Evolutionary conservation across 2,888 invertebrate genomes (phyloP).

Genomic region (Trissolcus japonicus): DNA sequence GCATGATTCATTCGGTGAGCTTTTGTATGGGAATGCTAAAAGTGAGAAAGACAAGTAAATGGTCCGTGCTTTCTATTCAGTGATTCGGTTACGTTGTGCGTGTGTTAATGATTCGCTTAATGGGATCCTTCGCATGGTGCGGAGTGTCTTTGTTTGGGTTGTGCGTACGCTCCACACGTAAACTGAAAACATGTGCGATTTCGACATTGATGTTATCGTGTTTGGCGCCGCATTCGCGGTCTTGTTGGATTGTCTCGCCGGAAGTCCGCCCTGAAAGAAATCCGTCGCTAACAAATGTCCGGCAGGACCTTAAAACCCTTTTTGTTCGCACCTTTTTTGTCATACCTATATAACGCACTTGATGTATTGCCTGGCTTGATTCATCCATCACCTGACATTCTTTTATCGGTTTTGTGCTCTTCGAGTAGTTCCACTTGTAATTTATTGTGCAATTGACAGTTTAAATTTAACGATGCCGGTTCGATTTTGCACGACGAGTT

Average conservation of each 20-base stretch:
- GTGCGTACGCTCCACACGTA: conserved; percentile 60
- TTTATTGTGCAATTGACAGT: conserved; percentile 41
- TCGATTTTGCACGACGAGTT: no score
- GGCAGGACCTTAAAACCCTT: conserved; percentile 35
- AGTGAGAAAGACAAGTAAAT: conserved; percentile 50
- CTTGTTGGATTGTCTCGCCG: conserved; percentile 62
- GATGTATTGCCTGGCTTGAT: conserved; percentile 47
- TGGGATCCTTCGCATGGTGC: conserved; percentile 39
- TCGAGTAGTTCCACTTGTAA: conserved; percentile 23
- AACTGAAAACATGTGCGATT: conserved; percentile 69
- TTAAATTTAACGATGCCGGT: background rate
- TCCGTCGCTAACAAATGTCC: conserved; percentile 52
- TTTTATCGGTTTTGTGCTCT: conserved; percentile 33
- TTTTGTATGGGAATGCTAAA: conserved; percentile 27
- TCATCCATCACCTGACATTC: conserved; percentile 49
- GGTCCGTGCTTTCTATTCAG: conserved; percentile 37
- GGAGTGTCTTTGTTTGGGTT: conserved; percentile 34
- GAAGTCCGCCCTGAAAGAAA: conserved; percentile 66
- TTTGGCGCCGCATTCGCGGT: conserved; percentile 63
- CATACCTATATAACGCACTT: conserved; percentile 16
- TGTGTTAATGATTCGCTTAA: conserved; percentile 55
- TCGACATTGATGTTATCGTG: conserved; percentile 63
- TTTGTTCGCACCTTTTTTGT: conserved; percentile 42
- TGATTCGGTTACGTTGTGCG: conserved; percentile 33
- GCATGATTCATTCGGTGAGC: conserved; percentile 14